These are phyloP conservation scores for Pampus argenteus DNA, from an alignment of 2,797 vertebrate genomes.

Conservation along the genomic window DNA sequence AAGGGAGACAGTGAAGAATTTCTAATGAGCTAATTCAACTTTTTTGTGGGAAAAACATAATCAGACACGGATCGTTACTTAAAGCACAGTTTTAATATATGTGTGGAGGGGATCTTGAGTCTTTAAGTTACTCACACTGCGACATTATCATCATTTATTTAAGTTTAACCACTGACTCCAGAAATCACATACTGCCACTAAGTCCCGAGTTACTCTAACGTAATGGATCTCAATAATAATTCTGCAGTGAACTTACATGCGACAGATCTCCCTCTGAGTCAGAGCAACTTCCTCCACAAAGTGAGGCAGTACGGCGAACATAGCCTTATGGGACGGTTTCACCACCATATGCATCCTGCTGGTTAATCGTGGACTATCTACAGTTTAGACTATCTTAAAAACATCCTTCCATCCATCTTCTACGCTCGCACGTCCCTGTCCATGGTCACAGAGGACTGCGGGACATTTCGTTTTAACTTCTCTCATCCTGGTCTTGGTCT, in stretches of 20 bases:
- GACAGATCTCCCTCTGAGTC: constrained; percentile 82
- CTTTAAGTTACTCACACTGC: neutral
- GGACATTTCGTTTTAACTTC: constrained; percentile 13
- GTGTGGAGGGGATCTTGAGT: too few species aligned
- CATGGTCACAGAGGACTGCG: neutral
- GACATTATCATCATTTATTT: neutral
- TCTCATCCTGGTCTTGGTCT: constrained; percentile 15
- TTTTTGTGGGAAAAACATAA: too few species aligned
- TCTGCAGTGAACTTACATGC: constrained; percentile 78
- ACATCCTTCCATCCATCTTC: constrained; percentile 6
- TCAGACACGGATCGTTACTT: too few species aligned
- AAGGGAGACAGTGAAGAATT: neutral
- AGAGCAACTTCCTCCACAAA: constrained; percentile 78
- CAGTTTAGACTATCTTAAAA: neutral
- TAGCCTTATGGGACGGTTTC: constrained; percentile 68
- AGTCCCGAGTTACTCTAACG: neutral
- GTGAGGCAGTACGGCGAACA: constrained; percentile 80
- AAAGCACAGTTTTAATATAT: too few species aligned
- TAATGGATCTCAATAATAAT: neutral
- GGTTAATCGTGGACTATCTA: neutral
- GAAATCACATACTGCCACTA: neutral
- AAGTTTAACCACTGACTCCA: neutral
- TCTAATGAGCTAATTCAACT: neutral
- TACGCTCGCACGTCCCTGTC: neutral
- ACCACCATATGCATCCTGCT: constrained; percentile 82